Base-by-base conservation (phyloP, 2,113 vertebrate genomes). In the Macroglossus sobrinus region DNA sequence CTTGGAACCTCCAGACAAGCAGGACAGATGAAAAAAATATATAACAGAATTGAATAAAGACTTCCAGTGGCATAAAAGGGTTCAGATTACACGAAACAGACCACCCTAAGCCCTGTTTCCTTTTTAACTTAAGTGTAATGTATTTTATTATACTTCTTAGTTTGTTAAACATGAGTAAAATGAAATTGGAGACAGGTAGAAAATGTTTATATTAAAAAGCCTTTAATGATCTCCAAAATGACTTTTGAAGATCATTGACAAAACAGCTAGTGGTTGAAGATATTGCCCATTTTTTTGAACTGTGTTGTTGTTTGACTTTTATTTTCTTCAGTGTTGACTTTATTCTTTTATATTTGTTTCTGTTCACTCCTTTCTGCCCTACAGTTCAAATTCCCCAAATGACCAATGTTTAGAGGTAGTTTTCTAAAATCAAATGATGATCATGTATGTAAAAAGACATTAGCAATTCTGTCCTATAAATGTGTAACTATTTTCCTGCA, bases 311-410 rank as follows among this genome's bases (percentile, higher is more conserved):
- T 82, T 30, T 66, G 76, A 92, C 43, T 59, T 80, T 30, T 75
- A n/a, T 91, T 93, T 97, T 94, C 69, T 30, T 80, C 43, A 81
- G n/a, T 95, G 35, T 59, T 68, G 16, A 84, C 84, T 91, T 97
- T 96, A 96, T 97, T 95, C 4, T 95, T n/a, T 79, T 74, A 0
- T 81, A 81, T n/a, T 78, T 3, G 45, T 28, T 45, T 88, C 7
- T 45, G 0, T 47, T 82, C 14, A 35, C 26, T 68, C 7, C 18
- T 26, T 0, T 74, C 69, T 88, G 16, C 47, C 19, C 33, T 71
- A 4, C 11, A 78, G 13, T 15, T n/a, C 18, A 89, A 82, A 66
- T 93, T 89, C 40, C 2, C 90, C 96, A 55, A 84, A 26, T 80
- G 79, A 38, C 24, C 64, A 66, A 64, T 14, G 0, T 50, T 71